Base-by-base conservation (phyloP, 2,113 vertebrate genomes). In the Clarias gariepinus region DNA sequence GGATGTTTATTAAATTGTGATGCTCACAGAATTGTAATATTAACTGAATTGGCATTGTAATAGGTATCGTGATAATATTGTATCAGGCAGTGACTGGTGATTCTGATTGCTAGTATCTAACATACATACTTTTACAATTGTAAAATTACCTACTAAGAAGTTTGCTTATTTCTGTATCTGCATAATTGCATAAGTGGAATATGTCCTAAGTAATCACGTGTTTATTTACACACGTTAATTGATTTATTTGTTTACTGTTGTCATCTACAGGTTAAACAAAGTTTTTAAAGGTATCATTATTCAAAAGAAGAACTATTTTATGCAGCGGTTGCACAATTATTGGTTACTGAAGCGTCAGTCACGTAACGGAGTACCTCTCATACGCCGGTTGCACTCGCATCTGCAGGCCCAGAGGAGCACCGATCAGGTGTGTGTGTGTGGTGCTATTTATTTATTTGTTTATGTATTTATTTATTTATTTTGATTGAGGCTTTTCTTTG, bases 271-370 rank as follows among this genome's bases (percentile, higher is more conserved):
- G 95, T 94, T 99, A 93, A 98, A 95, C 94, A 97, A 96, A 92
- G 96, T 99, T 90, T 97, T 96, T 94, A 99, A 96, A 86, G 97
- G 97, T 91, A 95, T 99, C 57, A 92, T 96, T 84, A 91, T 99
- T 89, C 98, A 98, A 94, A 97, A 93, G 93, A 99, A 99, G 94
- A 99, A 92, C 92, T 97, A 98, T 91, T 99, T 99, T 93, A 97
- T 99, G 96, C 97, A 98, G 91, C 94, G 97, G 90, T 95, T 99
- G 79, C 98, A 99, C 92, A 99, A 90, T 92, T 99, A 97, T 92
- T 99, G 98, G 98, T 94, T 99, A 86, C 92, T 99, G 91, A 99
- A 99, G 90, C 95, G 98, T 10, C 97, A 98, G 92, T 97, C 98
- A 0, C 96, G 98, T 92, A 98, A 97, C 0, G 98, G 97, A 10